Conservation (phyloP, 1,140 invertebrate genomes). For the Tetraneura akinire region DNA sequence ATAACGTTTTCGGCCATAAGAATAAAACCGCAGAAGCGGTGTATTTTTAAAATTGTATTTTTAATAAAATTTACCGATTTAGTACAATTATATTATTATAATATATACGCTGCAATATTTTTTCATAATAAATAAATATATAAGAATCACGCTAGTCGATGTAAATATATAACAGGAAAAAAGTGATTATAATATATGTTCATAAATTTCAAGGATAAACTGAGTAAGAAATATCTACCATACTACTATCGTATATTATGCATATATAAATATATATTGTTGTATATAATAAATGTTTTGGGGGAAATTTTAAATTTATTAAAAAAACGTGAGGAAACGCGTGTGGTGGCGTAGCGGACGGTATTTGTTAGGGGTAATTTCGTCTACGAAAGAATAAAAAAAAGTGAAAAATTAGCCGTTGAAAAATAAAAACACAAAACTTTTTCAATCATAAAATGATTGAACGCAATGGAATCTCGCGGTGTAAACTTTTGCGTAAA, state of each 20-base stretch:
- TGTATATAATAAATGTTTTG: conserved; percentile 16
- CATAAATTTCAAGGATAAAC: conserved; percentile 6
- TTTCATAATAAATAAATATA: conserved; percentile 25
- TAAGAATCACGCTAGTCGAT: not conserved
- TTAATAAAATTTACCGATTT: not conserved
- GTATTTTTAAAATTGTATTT: no score
- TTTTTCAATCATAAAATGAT: conserved; percentile 50
- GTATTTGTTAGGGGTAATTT: conserved; percentile 4
- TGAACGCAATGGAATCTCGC: conserved; percentile 46
- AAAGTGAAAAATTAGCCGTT: conserved; percentile 47
- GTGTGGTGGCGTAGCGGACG: no score
- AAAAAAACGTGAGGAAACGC: not conserved
- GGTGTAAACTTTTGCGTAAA: conserved; percentile 47
- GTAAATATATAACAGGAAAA: not conserved
- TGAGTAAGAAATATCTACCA: not conserved
- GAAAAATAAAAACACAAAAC: conserved; percentile 46
- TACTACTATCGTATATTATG: not conserved
- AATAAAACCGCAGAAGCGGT: no score
- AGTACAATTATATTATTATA: conserved; percentile 7
- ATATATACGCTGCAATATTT: no score
- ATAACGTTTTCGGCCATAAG: no score
- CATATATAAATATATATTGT: no score
- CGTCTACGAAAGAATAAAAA: conserved; percentile 23
- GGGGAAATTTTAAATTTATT: conserved; percentile 41
- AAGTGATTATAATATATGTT: conserved; percentile 35